Evolutionary conservation across 2,797 vertebrate species (phyloP).

Genomic region (Pangasius djambal): DNA sequence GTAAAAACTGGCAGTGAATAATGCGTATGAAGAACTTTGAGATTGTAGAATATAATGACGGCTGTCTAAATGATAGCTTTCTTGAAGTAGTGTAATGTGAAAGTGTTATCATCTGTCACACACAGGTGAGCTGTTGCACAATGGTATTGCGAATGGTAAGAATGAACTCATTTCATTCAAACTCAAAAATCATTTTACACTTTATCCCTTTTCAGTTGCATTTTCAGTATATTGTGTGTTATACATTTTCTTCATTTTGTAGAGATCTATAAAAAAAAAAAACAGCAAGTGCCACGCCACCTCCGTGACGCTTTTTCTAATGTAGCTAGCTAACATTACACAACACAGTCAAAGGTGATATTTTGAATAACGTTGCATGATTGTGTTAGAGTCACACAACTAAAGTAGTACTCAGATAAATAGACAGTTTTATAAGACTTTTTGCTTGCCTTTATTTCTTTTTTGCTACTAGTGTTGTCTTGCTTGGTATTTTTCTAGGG

Average conservation of each 20-base stretch:
- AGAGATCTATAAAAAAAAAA: neutral
- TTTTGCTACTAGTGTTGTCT: neutral
- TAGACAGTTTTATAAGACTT: neutral
- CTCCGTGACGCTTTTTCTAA: neutral
- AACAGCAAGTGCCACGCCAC: neutral
- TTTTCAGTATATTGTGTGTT: neutral
- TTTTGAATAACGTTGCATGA: neutral
- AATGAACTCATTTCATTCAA: too few relatives aligned
- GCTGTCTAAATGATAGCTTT: too few relatives aligned
- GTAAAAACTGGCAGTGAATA: too few relatives aligned
- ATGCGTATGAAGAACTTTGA: too few relatives aligned
- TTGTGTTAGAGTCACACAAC: neutral
- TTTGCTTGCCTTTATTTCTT: neutral
- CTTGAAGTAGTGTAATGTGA: too few relatives aligned
- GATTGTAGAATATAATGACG: too few relatives aligned
- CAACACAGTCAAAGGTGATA: neutral
- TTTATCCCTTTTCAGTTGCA: neutral
- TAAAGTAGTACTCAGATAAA: neutral
- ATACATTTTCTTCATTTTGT: neutral
- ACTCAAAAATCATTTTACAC: neutral
- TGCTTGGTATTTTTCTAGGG: neutral
- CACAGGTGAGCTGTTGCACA: too few relatives aligned
- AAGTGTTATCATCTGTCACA: too few relatives aligned
- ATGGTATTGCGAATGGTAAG: too few relatives aligned
- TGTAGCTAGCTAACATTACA: neutral